Conservation (phyloP, 1,140 invertebrate species). For the Drosophila kepulauana region DNA sequence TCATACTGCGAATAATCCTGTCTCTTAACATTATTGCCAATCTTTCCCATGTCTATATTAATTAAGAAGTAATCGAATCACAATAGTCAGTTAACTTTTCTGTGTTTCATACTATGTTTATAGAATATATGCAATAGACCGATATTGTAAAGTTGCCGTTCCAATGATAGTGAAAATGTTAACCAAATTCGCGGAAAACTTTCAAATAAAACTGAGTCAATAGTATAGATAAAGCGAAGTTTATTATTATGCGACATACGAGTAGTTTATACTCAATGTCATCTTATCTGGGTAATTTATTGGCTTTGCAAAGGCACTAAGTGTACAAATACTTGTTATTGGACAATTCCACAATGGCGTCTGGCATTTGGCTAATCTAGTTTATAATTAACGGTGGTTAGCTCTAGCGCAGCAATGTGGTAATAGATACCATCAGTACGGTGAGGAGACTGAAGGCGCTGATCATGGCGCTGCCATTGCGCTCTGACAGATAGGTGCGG, state of each 20-base stretch:
- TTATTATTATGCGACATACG: slow-evolving; percentile 28
- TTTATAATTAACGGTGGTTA: not conserved
- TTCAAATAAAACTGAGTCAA: not conserved
- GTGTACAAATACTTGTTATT: slow-evolving; percentile 57
- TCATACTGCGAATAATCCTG: too few species aligned
- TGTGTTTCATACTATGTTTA: not conserved
- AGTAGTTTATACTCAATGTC: not conserved
- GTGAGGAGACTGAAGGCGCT: slow-evolving; percentile 64
- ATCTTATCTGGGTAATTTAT: slow-evolving; percentile 53
- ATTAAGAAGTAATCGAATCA: not conserved
- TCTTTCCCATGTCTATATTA: too few species aligned
- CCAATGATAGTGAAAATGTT: not conserved
- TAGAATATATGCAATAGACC: not conserved
- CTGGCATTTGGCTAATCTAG: slow-evolving; percentile 9
- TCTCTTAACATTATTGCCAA: too few species aligned
- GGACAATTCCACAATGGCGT: slow-evolving; percentile 13
- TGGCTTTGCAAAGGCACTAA: slow-evolving; percentile 34
- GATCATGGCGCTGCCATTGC: slow-evolving; percentile 56
- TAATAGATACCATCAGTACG: slow-evolving; percentile 62
- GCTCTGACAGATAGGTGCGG: slow-evolving; percentile 56
- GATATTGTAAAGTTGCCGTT: not conserved
- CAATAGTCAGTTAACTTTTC: not conserved
- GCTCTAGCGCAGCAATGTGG: slow-evolving; percentile 57
- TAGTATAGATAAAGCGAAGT: slow-evolving; percentile 31
- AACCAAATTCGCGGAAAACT: not conserved